Conservation (phyloP, 1,140 invertebrate species). For the Hyposmocoma kahamanoa region DNA sequence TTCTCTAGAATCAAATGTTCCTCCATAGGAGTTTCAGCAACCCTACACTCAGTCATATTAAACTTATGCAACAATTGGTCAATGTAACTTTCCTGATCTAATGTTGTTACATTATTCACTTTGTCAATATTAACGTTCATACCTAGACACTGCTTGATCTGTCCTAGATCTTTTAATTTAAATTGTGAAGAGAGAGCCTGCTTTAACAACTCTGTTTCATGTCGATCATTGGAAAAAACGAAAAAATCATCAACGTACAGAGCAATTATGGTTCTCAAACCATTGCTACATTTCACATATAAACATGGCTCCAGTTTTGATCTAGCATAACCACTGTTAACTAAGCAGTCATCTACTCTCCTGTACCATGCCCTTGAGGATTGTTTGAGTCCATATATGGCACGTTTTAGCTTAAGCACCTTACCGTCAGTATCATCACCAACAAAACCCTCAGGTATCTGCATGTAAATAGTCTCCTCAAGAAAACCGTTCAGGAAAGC, state of each 20-base stretch:
- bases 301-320: constrained; percentile 30
- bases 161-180: constrained; percentile 4
- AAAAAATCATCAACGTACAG: constrained; percentile 45
- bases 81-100: not conserved
- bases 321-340: constrained; percentile 9
- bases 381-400: constrained; percentile 6
- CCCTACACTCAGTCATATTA: not conserved
- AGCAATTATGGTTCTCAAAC: constrained; percentile 20
- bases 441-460: constrained; percentile 5
- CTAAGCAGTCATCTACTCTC: constrained; percentile 4
- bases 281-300: constrained; percentile 20
- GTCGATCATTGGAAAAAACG: constrained; percentile 24
- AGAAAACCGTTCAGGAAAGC: too few relatives aligned
- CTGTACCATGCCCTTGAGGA: constrained; percentile 8
- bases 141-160: not conserved
- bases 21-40: not conserved
- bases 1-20: not conserved
- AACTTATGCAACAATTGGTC: not conserved
- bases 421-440: not conserved
- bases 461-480: too few relatives aligned
- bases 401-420: constrained; percentile 3
- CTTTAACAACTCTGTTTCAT: constrained; percentile 5
- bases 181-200: not conserved
- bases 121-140: not conserved
- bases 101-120: not conserved